Conservation (phyloP, 2,888 invertebrate genomes). For the Mechanitis mazaeus region DNA sequence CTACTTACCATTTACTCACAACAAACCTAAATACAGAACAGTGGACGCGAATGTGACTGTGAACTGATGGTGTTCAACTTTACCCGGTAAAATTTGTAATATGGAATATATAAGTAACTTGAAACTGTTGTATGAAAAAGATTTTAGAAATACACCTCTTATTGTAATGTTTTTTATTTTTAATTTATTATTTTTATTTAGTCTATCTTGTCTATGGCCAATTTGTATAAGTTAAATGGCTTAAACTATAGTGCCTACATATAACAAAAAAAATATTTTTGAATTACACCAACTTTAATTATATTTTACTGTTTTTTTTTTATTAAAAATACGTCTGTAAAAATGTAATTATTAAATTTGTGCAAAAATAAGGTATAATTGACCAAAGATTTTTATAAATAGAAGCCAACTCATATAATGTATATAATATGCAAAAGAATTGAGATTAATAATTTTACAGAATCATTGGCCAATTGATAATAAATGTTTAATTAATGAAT, state of each 20-base stretch:
- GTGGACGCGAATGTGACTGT: slow-evolving; percentile 61
- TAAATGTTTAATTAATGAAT: too few species aligned
- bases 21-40: slow-evolving; percentile 95
- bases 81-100: slow-evolving; percentile 39
- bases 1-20: slow-evolving; percentile 98
- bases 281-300: background rate
- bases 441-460: too few species aligned
- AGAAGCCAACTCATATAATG: too few species aligned
- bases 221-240: slow-evolving; percentile 15
- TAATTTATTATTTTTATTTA: slow-evolving; percentile 34
- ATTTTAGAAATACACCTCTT: slow-evolving; percentile 73
- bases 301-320: slow-evolving; percentile 1
- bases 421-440: too few species aligned
- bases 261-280: background rate
- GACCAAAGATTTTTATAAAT: too few species aligned
- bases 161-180: slow-evolving; percentile 63
- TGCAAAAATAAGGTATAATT: too few species aligned
- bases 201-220: background rate
- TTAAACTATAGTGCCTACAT: background rate
- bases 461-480: too few species aligned
- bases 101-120: slow-evolving; percentile 59
- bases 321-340: background rate
- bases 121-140: slow-evolving; percentile 68
- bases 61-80: slow-evolving; percentile 54
- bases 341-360: background rate